phyloP scores from a whole-genome alignment of 1,140 invertebrate species.

The Monomorium pharaonis region DNA sequence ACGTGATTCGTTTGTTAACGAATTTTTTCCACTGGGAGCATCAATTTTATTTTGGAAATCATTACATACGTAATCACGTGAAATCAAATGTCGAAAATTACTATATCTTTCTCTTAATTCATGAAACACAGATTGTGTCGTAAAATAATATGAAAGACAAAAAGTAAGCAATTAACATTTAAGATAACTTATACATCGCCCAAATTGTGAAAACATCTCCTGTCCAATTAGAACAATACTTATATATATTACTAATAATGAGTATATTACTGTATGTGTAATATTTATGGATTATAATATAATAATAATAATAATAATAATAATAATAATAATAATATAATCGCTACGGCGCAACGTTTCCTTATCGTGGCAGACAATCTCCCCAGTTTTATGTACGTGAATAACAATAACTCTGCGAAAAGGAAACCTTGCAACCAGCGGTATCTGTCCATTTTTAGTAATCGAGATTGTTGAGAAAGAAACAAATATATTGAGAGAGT shows the following conservation, averaged over 20 bases:
- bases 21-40: conserved; percentile 22
- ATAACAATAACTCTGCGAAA: conserved; percentile 31
- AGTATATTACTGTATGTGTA: conserved; percentile 79
- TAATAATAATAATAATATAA: conserved; percentile 76
- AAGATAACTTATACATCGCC: conserved; percentile 76
- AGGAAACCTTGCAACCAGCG: conserved; percentile 61
- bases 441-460: conserved; percentile 80
- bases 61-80: conserved; percentile 11
- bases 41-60: not conserved
- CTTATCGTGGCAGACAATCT: conserved; percentile 56
- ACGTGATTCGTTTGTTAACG: conserved; percentile 53
- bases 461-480: conserved; percentile 73
- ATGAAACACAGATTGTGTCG: conserved; percentile 50
- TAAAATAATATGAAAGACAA: conserved; percentile 32
- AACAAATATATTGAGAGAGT: conserved; percentile 65
- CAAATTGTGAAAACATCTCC: conserved; percentile 81
- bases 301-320: conserved; percentile 76
- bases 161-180: conserved; percentile 69
- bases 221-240: conserved; percentile 84
- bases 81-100: conserved; percentile 71
- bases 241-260: conserved; percentile 79
- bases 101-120: conserved; percentile 74
- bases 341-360: conserved; percentile 71
- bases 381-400: conserved; percentile 27
- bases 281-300: conserved; percentile 82